phyloP scores from a whole-genome alignment of 1,140 invertebrate genomes.

The Habropoda laboriosa region DNA sequence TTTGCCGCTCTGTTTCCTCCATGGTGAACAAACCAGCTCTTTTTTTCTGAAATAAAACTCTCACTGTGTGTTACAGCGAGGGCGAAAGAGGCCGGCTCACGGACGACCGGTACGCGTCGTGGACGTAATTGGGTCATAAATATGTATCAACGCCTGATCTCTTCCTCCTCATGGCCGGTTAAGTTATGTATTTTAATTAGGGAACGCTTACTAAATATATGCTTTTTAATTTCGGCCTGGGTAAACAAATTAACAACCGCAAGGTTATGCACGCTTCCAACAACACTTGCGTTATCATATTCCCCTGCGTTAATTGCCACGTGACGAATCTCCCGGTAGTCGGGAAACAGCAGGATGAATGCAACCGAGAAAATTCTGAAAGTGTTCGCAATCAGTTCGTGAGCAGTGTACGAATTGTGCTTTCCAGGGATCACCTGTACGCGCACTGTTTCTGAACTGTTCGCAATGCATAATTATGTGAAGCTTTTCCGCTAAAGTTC shows the following conservation, averaged over 20 bases:
- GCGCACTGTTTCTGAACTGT: too few relatives aligned
- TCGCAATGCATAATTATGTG: too few relatives aligned
- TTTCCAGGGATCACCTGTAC: too few relatives aligned
- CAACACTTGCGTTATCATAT: not conserved
- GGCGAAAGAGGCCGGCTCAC: not conserved
- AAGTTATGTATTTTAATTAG: slow-evolving; percentile 50
- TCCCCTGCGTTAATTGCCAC: slow-evolving; percentile 16
- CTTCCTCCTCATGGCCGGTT: not conserved
- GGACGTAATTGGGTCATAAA: slow-evolving; percentile 47
- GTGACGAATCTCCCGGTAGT: not conserved
- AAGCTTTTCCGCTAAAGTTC: too few relatives aligned
- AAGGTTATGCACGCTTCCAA: not conserved
- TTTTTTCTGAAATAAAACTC: slow-evolving; percentile 30
- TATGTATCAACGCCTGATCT: slow-evolving; percentile 47
- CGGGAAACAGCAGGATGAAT: not conserved
- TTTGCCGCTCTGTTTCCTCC: slow-evolving; percentile 47
- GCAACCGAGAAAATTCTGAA: not conserved
- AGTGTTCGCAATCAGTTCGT: too few relatives aligned
- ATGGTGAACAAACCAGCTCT: not conserved
- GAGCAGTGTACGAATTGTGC: too few relatives aligned
- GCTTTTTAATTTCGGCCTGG: slow-evolving; percentile 27
- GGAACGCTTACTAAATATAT: slow-evolving; percentile 33
- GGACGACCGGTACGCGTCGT: slow-evolving; percentile 9
- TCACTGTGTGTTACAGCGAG: not conserved
- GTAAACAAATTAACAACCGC: slow-evolving; percentile 38